Evolutionary conservation across 2,888 invertebrate genomes (phyloP), one percentile per base, ranked within the genome.

Genomic region (Pelosia muscerda): DNA sequence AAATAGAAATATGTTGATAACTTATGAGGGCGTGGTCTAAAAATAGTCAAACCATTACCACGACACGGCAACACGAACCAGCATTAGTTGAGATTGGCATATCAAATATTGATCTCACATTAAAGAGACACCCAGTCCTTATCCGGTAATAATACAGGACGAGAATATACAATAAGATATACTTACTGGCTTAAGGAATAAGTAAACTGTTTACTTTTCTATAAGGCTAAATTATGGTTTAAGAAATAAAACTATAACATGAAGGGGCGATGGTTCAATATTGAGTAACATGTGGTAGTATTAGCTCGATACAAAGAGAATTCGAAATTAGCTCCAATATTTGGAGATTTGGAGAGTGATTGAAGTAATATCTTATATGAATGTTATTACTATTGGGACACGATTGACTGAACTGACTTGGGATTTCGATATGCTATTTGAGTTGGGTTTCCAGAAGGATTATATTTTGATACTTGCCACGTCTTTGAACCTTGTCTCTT

Each of bases 31-130:
- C 49, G 42, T 42, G 15, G 6, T 42, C 5, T 19, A n/a, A 49
- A 49, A 49, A 49, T 49, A 49, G 8, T 49, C n/a, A 49, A 49
- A n/a, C 49, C 49, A n/a, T n/a, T 49, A 49, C 49, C 49, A n/a
- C n/a, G 8, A 19, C 9, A n/a, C 49, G n/a, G 9, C 1, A 8
- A n/a, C 49, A 19, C 42, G 49, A 6, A 49, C 49, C 2, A 49
- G n/a, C 19, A 49, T 42, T 8, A 42, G 42, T 6, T 38, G 19
- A 15, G 19, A 42, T 1, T 42, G 19, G 13, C 38, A 2, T 15
- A 38, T 38, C 38, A 38, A 38, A 38, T 38, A 38, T 38, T 38
- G 38, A 38, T 38, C 15, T 15, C 9, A 15, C 3, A 38, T 15
- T 13, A 38, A 38, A 38, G 38, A 38, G 38, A 38, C 38, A 38